Evolutionary conservation across 2,888 invertebrate genomes (phyloP).

Genomic region (Saturnia japonica): DNA sequence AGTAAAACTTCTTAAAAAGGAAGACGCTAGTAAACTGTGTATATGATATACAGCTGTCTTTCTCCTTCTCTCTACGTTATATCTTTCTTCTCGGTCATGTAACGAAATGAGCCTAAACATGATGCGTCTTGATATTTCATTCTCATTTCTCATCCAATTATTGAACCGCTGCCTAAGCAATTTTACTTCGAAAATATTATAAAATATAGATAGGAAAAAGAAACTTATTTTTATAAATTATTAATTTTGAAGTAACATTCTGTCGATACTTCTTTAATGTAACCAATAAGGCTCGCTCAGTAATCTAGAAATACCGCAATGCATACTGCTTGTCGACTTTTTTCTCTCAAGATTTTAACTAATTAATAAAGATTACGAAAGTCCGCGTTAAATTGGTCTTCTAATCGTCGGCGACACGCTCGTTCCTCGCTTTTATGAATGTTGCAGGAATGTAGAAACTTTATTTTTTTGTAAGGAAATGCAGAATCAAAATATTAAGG

Average conservation of each 20-base stretch:
- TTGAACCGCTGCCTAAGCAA: no score
- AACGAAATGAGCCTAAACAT: no score
- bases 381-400: slow-evolving; percentile 42
- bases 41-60: no score
- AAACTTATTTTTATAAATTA: neutral
- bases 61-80: no score
- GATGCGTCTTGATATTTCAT: no score
- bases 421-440: slow-evolving; percentile 33
- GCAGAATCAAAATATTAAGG: neutral
- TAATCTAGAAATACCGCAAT: slow-evolving; percentile 40
- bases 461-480: neutral
- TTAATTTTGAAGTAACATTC: slow-evolving; percentile 16
- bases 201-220: no score
- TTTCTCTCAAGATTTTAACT: slow-evolving; percentile 52
- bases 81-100: no score
- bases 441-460: slow-evolving; percentile 9
- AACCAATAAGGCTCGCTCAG: slow-evolving; percentile 31
- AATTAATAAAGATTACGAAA: slow-evolving; percentile 66
- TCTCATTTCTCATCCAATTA: no score
- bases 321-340: slow-evolving; percentile 38
- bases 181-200: no score
- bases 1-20: no score
- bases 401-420: slow-evolving; percentile 46
- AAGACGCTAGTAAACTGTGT: no score
- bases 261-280: slow-evolving; percentile 29